Evolutionary conservation across 2,113 vertebrate genomes (phyloP).

Genomic region (Alaudala cheleensis): DNA sequence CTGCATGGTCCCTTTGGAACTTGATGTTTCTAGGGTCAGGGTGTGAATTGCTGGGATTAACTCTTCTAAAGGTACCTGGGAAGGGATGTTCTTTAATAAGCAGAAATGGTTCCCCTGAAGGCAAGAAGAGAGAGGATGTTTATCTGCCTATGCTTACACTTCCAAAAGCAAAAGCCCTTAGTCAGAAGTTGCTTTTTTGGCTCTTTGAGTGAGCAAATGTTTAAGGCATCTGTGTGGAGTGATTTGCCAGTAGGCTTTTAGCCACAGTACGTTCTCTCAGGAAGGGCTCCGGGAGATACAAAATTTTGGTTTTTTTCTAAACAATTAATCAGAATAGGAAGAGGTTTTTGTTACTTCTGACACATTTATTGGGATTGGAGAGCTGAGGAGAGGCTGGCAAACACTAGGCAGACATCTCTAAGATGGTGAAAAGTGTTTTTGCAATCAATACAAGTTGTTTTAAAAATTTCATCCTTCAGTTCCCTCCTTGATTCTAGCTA

Average conservation of each 20-base stretch:
- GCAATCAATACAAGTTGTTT: not conserved
- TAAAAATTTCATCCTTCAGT: not conserved
- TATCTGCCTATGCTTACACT: not conserved
- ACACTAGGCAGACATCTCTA: not conserved
- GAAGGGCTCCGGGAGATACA: not conserved
- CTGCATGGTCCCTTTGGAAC: no score
- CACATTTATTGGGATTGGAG: not conserved
- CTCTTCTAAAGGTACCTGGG: not conserved
- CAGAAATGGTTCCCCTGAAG: not conserved
- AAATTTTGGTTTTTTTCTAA: not conserved
- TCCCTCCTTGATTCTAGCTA: slow-evolving; percentile 15
- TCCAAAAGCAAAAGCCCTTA: not conserved
- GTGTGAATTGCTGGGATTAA: not conserved
- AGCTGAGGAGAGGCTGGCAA: not conserved
- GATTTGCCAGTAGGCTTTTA: not conserved
- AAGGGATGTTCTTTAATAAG: not conserved
- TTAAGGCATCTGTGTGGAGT: not conserved
- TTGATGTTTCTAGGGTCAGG: fast-evolving
- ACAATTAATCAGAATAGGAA: not conserved
- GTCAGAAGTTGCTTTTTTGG: not conserved
- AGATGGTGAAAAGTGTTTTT: not conserved
- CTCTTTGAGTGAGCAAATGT: not conserved
- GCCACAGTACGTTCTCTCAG: not conserved
- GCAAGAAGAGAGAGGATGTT: not conserved
- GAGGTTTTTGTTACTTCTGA: not conserved